Conservation (phyloP, 2,888 invertebrate species). For the Tromatobia lineatoria region DNA sequence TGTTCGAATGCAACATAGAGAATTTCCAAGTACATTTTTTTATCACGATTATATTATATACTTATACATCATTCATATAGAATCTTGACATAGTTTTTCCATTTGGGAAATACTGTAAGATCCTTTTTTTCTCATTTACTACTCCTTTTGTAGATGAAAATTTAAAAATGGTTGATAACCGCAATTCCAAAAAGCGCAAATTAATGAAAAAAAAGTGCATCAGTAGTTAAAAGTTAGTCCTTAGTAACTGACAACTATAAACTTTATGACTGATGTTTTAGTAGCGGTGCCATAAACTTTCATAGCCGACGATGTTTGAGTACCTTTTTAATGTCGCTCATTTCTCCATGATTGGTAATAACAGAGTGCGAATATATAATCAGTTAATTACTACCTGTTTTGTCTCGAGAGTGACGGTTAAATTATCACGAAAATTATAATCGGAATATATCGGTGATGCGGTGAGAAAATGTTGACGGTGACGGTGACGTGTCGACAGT, state of each 20-base stretch:
- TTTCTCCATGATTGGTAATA: neutral
- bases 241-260: neutral
- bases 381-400: neutral
- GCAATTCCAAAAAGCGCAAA: no score
- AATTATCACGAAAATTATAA: conserved; percentile 18
- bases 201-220: no score
- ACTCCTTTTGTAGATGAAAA: no score
- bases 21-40: no score
- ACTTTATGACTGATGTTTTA: neutral
- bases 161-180: no score
- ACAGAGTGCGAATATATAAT: neutral
- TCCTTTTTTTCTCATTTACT: no score
- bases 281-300: neutral
- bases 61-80: no score
- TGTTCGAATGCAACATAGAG: no score
- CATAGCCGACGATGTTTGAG: neutral
- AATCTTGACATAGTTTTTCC: neutral
- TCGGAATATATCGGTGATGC: neutral
- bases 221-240: neutral
- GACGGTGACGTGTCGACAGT: conserved; percentile 86
- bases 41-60: no score
- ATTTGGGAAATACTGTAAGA: no score
- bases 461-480: conserved; percentile 2
- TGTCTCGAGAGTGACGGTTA: neutral
- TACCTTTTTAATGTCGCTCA: neutral